A percentile compares a stretch with the other conserved stretches of the same genome.
These are phyloP conservation scores for Sebastes iracundus DNA, from an alignment of 2,797 vertebrate genomes.

Conservation along the genomic window DNA sequence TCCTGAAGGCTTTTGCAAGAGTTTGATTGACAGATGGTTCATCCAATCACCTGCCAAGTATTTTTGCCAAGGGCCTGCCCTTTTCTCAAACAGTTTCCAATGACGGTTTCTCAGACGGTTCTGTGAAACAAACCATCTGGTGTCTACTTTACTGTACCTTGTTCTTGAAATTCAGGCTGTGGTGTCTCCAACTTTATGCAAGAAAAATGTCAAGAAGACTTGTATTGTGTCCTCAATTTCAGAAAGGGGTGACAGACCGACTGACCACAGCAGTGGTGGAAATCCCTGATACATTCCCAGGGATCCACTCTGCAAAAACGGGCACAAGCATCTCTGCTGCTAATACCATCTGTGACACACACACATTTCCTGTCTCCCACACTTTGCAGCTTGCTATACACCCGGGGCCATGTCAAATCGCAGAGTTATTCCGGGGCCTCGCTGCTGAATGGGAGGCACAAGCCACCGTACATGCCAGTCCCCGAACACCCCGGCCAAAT, in stretches of 20 bases:
- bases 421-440: conserved; percentile 56
- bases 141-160: not conserved
- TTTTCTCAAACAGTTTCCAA: too few species aligned
- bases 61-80: too few species aligned
- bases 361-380: conserved; percentile 39
- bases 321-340: conserved; percentile 26
- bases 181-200: not conserved
- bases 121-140: too few species aligned
- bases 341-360: conserved; percentile 59
- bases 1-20: too few species aligned
- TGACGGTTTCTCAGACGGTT: too few species aligned
- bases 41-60: too few species aligned
- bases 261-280: conserved; percentile 12
- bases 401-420: conserved; percentile 57
- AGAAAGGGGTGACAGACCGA: not conserved
- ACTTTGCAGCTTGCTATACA: conserved; percentile 55
- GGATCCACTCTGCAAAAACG: conserved; percentile 58
- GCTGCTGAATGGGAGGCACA: conserved; percentile 34
- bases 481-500: conserved; percentile 55
- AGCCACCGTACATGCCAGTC: conserved; percentile 44
- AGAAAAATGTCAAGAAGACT: not conserved
- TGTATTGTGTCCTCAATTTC: not conserved
- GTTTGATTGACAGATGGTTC: too few species aligned
- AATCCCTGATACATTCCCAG: conserved; percentile 47
- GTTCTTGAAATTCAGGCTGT: not conserved